Conservation (phyloP, 1,140 invertebrate genomes). For the Drosophila baimaii region DNA sequence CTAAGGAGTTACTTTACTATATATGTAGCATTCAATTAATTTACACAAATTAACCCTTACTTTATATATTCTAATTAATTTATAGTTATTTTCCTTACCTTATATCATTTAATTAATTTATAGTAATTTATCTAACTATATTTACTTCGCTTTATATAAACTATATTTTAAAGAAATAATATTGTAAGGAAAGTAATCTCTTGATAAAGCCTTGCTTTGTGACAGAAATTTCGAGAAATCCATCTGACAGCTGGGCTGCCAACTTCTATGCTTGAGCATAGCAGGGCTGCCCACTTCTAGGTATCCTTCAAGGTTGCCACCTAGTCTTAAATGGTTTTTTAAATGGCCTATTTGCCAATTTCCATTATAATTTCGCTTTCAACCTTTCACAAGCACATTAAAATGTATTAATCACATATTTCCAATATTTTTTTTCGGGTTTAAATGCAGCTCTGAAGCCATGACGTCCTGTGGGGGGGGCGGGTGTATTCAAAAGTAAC, state of each 20-base stretch:
- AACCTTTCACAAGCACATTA: not conserved
- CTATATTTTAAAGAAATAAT: no score
- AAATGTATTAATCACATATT: not conserved
- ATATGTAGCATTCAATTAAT: no score
- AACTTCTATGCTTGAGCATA: no score
- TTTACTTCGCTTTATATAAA: no score
- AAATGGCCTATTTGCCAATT: not conserved
- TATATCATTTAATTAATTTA: no score
- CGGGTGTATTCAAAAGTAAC: not conserved
- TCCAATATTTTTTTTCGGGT: not conserved
- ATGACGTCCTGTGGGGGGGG: not conserved
- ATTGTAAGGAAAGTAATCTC: not conserved
- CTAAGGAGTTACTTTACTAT: no score
- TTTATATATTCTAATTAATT: no score
- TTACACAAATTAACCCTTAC: no score
- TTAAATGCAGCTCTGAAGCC: not conserved
- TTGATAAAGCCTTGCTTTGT: accelerated
- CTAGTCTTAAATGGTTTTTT: no score
- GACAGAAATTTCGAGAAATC: not conserved
- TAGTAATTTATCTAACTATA: no score
- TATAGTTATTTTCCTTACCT: no score
- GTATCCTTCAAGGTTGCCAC: not conserved
- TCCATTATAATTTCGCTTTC: no score
- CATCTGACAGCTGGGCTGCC: not conserved
- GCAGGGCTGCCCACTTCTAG: not conserved